A percentile compares a stretch with the other conserved stretches of the same genome.
These are phyloP conservation scores for Tinea trinotella DNA, from an alignment of 2,888 invertebrate genomes.

Conservation along the genomic window DNA sequence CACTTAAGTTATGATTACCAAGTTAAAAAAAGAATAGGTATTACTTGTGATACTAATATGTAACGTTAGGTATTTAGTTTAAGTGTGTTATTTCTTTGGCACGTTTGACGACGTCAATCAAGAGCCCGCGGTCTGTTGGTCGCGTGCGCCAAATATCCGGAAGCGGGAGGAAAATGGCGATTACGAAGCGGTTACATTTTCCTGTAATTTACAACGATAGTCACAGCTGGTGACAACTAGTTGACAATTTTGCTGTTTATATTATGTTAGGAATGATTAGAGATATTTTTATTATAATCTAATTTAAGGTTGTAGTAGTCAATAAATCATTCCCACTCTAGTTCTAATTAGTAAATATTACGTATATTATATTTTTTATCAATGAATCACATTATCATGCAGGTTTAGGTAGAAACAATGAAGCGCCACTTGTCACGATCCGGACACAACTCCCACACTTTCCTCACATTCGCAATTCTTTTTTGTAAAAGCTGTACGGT, in stretches of 20 bases:
- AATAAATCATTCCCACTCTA: too few relatives aligned
- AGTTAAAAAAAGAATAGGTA: background rate
- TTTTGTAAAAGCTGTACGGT: too few relatives aligned
- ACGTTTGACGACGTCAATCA: background rate
- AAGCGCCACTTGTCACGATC: too few relatives aligned
- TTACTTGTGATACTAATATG: background rate
- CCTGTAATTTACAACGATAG: constrained; percentile 12
- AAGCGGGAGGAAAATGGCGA: constrained; percentile 44
- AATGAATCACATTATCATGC: too few relatives aligned
- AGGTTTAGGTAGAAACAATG: too few relatives aligned
- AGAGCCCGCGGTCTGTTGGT: constrained; percentile 21
- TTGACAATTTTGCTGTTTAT: background rate
- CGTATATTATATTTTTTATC: too few relatives aligned
- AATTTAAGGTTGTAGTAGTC: too few relatives aligned
- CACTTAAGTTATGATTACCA: background rate
- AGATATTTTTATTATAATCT: too few relatives aligned
- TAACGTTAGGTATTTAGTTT: background rate
- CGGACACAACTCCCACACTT: too few relatives aligned
- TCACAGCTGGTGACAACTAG: constrained; percentile 14
- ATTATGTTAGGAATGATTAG: too few relatives aligned
- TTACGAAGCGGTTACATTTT: constrained; percentile 26
- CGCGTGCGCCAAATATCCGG: constrained; percentile 35
- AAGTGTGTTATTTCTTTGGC: background rate
- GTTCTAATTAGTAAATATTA: too few relatives aligned
- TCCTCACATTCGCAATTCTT: too few relatives aligned